phyloP scores from a whole-genome alignment of 2,113 vertebrate genomes.

The Actenoides hombroni region DNA sequence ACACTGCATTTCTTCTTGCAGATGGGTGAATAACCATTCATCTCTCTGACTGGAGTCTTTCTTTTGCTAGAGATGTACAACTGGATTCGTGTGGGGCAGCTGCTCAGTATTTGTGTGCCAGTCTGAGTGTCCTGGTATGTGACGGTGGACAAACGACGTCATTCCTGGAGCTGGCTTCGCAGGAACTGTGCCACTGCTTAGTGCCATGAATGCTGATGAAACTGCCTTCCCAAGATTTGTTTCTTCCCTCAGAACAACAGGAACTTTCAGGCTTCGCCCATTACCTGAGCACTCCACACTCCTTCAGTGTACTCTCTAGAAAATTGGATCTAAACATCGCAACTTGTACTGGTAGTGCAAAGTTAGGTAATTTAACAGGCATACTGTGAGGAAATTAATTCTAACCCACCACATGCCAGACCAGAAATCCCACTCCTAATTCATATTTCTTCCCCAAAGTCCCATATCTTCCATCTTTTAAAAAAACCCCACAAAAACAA shows the following conservation, averaged over 20 bases:
- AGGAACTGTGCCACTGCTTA: not conserved
- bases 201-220: constrained; percentile 31
- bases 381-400: not conserved
- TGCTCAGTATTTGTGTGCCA: not conserved
- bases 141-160: not conserved
- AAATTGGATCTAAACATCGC: not conserved
- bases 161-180: constrained; percentile 1
- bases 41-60: constrained; percentile 36
- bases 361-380: not conserved
- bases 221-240: constrained; percentile 12
- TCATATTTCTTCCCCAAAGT: not conserved
- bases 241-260: not conserved
- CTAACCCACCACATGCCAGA: not conserved
- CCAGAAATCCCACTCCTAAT: not conserved
- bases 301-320: not conserved
- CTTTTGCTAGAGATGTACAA: not conserved
- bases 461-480: not conserved
- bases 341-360: not conserved
- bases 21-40: constrained; percentile 44
- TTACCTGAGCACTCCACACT: not conserved
- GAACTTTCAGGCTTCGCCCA: not conserved
- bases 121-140: not conserved
- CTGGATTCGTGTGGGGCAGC: constrained; percentile 9
- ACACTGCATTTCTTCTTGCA: not conserved
- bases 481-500: not conserved